Base-by-base conservation (phyloP, 2,888 invertebrate genomes). In the Parasteatoda lunata region DNA sequence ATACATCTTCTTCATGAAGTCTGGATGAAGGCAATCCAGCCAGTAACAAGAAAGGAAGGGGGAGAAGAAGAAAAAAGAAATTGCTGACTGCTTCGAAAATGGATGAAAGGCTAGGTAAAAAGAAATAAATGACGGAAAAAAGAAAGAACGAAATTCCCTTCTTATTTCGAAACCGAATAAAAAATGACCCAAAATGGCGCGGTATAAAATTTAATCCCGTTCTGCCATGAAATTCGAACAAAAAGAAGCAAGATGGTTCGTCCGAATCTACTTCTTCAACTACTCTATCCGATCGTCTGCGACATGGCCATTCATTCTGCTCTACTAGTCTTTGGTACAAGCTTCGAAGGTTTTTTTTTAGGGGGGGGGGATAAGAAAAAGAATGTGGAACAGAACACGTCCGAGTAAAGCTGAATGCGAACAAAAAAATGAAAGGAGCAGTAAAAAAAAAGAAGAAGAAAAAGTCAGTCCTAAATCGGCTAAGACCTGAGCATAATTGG, bases 121-220 rank as follows among this genome's bases (percentile, higher is more conserved):
- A 66, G 8, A 30, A 15, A 66, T 13, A 15, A 15, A n/a, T 15
- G 15, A 66, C 8, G 15, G 7, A 66, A 15, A 30, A 66, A 66
- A 51, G 65, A 8, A 49, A 64, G 49, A 76, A 51, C 5, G 49
- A 77, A 68, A 49, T 48, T 52, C 48, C 66, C 45, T 77, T 49
- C 64, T 49, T 77, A 64, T 64, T 49, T 49, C 72, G 51, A 72
- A 80, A 80, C 80, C 72, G 72, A 80, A 72, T 80, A 80, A 80
- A 79, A 80, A 80, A 80, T 80, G 72, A 72, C 71, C 73, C 80
- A 80, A 80, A 72, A 80, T 80, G 80, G 72, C 80, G 80, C n/a
- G 65, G 80, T 66, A 71, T 80, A 80, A 80, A 80, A 80, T 80
- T 80, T 80, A 80, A 80, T 64, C 80, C 80, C 11, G 15, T 70